These are phyloP conservation scores for Podarcis siculus DNA, from an alignment of 2,797 vertebrate species.

Conservation along the genomic window DNA sequence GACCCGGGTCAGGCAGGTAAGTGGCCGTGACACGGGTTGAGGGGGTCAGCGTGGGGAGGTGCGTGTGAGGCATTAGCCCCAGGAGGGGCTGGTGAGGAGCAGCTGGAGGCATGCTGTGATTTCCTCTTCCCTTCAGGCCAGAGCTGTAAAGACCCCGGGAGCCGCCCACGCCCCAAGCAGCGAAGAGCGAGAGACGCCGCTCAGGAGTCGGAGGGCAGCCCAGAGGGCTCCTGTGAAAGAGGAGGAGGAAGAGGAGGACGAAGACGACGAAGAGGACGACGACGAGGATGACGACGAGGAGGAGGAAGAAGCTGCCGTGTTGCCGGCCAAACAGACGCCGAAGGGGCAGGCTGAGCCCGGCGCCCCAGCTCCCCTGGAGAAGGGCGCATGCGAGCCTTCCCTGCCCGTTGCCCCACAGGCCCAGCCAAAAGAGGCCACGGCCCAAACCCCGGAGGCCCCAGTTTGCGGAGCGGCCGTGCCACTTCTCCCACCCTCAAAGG, in stretches of 20 bases:
- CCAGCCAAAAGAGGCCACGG: constrained; percentile 25
- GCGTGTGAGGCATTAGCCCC: background rate
- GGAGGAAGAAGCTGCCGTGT: constrained; percentile 32
- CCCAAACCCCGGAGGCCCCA: constrained; percentile 5
- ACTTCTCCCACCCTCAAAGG: constrained; percentile 34
- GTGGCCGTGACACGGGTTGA: background rate
- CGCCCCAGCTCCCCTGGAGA: background rate
- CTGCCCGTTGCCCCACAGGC: background rate
- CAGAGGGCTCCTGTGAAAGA: constrained; percentile 68
- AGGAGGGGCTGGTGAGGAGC: too few relatives aligned
- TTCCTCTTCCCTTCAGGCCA: constrained; percentile 58
- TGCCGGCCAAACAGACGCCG: background rate
- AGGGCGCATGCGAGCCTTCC: background rate
- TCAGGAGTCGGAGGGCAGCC: constrained; percentile 65
- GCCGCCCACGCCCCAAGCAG: constrained; percentile 75
- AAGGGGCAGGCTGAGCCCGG: background rate
- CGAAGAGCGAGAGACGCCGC: constrained; percentile 74
- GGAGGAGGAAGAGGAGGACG: constrained; percentile 70
- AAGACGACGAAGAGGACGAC: constrained; percentile 60
- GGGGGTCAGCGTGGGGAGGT: too few relatives aligned
- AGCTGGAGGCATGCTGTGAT: too few relatives aligned
- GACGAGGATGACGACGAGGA: constrained; percentile 63
- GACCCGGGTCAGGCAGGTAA: constrained; percentile 74
- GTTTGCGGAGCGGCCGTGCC: background rate
- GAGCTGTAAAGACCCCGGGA: constrained; percentile 65